Base-by-base conservation (phyloP, 2,797 vertebrate genomes). In the Hydrolagus colliei region DNA sequence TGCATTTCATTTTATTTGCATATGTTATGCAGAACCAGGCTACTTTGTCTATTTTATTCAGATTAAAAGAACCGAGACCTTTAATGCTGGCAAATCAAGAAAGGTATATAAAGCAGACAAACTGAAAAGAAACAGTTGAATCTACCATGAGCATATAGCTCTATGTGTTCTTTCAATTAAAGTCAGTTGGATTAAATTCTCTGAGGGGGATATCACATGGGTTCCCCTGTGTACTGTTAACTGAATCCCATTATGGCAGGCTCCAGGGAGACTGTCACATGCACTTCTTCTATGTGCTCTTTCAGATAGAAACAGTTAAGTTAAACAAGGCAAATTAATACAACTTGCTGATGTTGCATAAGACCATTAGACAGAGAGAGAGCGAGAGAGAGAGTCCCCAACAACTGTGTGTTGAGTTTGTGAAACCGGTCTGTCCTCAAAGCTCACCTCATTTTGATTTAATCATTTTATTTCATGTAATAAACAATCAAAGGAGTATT, bases 261-360 rank as follows among this genome's bases (percentile, higher is more conserved):
- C 32, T 84, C 65, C 20, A 71, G 32, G 62, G 32, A 52, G 65
- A 84, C 14, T 71, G 65, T 71, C 65, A 84, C 32, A 84, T 84
- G 79, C 65, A 84, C 32, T 52, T 84, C 32, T 71, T 84, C 35
- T 52, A 84, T 71, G 79, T 13, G 79, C 35, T 32, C 32, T 84
- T 84, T 84, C 79, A 84, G 71, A 32, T 84, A 84, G 79, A 84
- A 71, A 20, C 32, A 84, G 79, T 84, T 71, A 71, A 35, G 20
- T 76, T 76, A 76, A 76, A 76, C 74, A 52, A 76, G 79, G 20
- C 79, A 84, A 84, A 84, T 84, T 84, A 84, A 71, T 84, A 71
- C 41, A 84, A 84, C 79, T 84, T 84, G 79, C 65, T 84, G 65
- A 84, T 32, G 18, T 9, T 84, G 79, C 79, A 71, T 52, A 52